Evolutionary conservation across 2,888 invertebrate genomes (phyloP).

Genomic region (Drosophila pegasa): DNA sequence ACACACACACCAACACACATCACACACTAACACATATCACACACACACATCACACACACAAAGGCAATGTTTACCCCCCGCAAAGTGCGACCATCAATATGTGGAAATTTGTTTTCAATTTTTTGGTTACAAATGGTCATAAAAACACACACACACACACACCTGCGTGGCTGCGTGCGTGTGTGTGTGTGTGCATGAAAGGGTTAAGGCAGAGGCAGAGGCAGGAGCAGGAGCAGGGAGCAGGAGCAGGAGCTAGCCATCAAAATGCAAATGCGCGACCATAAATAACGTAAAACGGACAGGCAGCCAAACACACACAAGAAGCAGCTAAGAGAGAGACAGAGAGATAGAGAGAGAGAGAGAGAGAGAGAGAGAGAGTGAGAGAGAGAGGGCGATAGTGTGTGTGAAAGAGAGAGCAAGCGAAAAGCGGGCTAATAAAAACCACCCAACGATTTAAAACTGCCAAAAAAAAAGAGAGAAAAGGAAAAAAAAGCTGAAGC

Average conservation of each 20-base stretch:
- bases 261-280: constrained; percentile 80
- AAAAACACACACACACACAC: constrained; percentile 54
- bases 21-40: constrained; percentile 1
- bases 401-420: constrained; percentile 13
- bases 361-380: constrained; percentile 17
- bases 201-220: constrained; percentile 47
- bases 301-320: constrained; percentile 20
- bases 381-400: background rate
- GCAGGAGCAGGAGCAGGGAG: background rate
- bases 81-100: constrained; percentile 58
- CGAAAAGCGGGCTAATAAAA: constrained; percentile 67
- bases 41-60: background rate
- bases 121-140: constrained; percentile 73
- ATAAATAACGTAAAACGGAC: constrained; percentile 72
- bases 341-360: background rate
- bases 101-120: constrained; percentile 78
- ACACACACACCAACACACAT: background rate
- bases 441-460: constrained; percentile 73
- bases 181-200: constrained; percentile 28
- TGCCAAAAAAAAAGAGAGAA: constrained; percentile 37
- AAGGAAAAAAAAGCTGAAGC: constrained; percentile 17
- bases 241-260: constrained; percentile 46
- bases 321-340: background rate
- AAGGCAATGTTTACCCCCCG: constrained; percentile 12
- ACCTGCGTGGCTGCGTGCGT: constrained; percentile 2